Conservation (phyloP, 2,113 vertebrate genomes). For the Anseranas semipalmata region DNA sequence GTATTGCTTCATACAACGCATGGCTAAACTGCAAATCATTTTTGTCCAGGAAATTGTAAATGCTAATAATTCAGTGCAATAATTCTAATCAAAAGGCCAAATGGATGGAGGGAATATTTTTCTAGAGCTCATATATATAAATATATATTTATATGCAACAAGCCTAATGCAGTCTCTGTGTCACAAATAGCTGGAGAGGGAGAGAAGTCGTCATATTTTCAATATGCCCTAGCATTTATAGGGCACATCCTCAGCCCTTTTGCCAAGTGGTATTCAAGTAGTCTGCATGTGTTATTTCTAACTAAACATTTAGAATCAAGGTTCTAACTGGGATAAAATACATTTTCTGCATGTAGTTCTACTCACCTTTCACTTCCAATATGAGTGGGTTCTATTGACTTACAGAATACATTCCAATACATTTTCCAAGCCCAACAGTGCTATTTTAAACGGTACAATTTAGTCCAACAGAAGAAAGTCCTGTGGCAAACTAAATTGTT, state of each 20-base stretch:
- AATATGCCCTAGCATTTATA: neutral
- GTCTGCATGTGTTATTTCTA: neutral
- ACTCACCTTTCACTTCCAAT: neutral
- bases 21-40: neutral
- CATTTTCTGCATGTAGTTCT: neutral
- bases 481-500: neutral
- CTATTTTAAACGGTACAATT: neutral
- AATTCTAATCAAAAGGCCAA: neutral
- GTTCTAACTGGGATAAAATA: neutral
- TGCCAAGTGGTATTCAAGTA: neutral
- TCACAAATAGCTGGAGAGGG: neutral
- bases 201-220: neutral
- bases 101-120: neutral
- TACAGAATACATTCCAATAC: neutral
- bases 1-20: neutral
- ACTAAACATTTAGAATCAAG: neutral
- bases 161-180: neutral
- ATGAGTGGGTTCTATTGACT: neutral
- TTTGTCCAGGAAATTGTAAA: neutral
- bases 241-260: slow-evolving; percentile 59
- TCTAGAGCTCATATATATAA: neutral
- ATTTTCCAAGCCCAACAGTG: neutral
- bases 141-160: neutral
- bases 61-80: neutral
- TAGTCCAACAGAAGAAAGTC: neutral